Conservation (phyloP, 2,113 vertebrate genomes). For the Pica pica region DNA sequence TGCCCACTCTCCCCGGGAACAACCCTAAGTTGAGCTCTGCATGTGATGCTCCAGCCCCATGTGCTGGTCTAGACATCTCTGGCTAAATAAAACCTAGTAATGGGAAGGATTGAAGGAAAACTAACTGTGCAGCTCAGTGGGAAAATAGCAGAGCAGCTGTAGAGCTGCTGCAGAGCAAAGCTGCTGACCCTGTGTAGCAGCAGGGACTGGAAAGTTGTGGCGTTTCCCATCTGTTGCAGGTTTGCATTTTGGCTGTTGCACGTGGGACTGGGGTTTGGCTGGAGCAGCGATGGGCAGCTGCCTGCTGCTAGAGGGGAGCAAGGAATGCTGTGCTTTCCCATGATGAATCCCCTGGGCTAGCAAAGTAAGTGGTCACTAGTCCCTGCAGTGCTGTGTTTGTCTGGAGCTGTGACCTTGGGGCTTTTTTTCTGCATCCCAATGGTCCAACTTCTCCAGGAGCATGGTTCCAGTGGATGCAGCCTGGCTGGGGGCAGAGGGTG, state of each 20-base stretch:
- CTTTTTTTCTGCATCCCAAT: neutral
- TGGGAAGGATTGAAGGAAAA: neutral
- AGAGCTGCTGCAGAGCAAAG: neutral
- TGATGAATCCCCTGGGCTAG: neutral
- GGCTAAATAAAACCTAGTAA: neutral
- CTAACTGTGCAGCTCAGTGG: neutral
- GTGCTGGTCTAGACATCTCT: accelerated
- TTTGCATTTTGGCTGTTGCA: neutral
- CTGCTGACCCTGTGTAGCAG: neutral
- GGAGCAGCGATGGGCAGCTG: neutral
- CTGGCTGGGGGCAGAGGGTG: neutral
- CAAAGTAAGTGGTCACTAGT: neutral
- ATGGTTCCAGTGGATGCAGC: accelerated
- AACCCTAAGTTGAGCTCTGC: neutral
- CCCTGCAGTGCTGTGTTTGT: neutral
- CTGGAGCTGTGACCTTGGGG: neutral
- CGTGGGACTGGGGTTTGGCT: neutral
- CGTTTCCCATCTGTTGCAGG: neutral
- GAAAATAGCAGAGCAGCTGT: neutral
- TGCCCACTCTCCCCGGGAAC: neutral
- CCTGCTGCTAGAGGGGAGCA: neutral
- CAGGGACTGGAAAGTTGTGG: neutral
- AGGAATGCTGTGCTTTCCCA: neutral
- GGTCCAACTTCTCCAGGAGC: neutral
- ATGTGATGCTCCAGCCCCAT: neutral